phyloP scores from a whole-genome alignment of 2,888 invertebrate genomes.

The Oligia strigilis region DNA sequence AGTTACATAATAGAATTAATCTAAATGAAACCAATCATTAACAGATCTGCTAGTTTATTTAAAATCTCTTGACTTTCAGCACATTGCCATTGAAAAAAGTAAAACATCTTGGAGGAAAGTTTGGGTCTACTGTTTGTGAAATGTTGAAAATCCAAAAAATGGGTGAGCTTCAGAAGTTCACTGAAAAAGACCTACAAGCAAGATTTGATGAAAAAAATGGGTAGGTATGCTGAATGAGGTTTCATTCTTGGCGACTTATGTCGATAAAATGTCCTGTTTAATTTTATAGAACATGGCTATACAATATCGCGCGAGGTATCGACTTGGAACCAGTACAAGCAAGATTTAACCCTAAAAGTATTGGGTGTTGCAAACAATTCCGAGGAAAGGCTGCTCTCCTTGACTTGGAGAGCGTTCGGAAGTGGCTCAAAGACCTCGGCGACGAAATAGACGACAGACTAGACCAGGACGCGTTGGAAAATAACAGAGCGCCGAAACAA shows the following conservation, averaged over 20 bases:
- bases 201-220: slow-evolving; percentile 96
- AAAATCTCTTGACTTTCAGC: slow-evolving; percentile 71
- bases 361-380: slow-evolving; percentile 99
- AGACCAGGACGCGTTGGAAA: slow-evolving; percentile 94
- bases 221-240: slow-evolving; percentile 85
- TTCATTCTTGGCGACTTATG: neutral
- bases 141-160: slow-evolving; percentile 93
- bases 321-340: slow-evolving; percentile 96
- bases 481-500: slow-evolving; percentile 94
- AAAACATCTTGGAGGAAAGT: slow-evolving; percentile 97
- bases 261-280: slow-evolving; percentile 18
- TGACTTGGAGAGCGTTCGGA: slow-evolving; percentile 92
- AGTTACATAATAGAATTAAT: too few species aligned
- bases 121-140: slow-evolving; percentile 95
- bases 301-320: slow-evolving; percentile 96
- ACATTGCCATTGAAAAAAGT: slow-evolving; percentile 95
- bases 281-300: slow-evolving; percentile 93
- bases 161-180: slow-evolving; percentile 94
- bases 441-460: slow-evolving; percentile 96
- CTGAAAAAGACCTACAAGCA: slow-evolving; percentile 93
- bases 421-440: slow-evolving; percentile 95
- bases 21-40: neutral
- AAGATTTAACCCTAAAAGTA: slow-evolving; percentile 96
- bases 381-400: slow-evolving; percentile 94
- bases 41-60: neutral